These are phyloP conservation scores for Thinocorus orbignyianus DNA, from an alignment of 2,113 vertebrate species.

Conservation along the genomic window DNA sequence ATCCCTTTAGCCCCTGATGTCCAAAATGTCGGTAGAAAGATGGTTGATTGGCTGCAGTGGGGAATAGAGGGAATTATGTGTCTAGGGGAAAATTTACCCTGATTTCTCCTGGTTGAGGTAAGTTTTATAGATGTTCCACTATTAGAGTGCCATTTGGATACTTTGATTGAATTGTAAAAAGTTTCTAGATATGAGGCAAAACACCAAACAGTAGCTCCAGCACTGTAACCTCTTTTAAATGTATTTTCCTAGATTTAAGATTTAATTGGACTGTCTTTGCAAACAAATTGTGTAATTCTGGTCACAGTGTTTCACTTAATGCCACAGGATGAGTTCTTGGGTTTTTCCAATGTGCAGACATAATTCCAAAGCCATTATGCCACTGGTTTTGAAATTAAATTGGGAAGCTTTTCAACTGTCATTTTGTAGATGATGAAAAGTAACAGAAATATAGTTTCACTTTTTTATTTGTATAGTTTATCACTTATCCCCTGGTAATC, in stretches of 20 bases:
- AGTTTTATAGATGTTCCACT: not conserved
- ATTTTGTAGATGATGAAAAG: not conserved
- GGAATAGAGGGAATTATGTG: not conserved
- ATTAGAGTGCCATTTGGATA: not conserved
- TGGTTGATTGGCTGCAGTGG: not conserved
- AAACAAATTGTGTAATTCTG: not conserved
- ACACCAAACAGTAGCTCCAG: not conserved
- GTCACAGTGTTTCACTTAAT: not conserved
- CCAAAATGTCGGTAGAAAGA: not conserved
- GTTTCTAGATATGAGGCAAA: not conserved
- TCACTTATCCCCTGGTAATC: not conserved
- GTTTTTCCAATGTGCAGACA: not conserved
- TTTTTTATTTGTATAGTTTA: not conserved
- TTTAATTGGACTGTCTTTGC: accelerated
- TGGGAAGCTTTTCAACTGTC: not conserved
- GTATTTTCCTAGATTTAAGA: not conserved
- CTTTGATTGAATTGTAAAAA: not conserved
- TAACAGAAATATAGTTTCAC: not conserved
- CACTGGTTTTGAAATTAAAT: not conserved
- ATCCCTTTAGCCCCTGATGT: not conserved
- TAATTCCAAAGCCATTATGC: not conserved
- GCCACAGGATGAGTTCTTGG: not conserved
- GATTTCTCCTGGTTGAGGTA: not conserved
- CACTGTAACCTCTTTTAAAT: not conserved
- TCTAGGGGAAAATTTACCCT: no score